Evolutionary conservation across 2,888 invertebrate species (phyloP), one percentile per base, ranked within the genome.

Genomic region (Mamestra brassicae): DNA sequence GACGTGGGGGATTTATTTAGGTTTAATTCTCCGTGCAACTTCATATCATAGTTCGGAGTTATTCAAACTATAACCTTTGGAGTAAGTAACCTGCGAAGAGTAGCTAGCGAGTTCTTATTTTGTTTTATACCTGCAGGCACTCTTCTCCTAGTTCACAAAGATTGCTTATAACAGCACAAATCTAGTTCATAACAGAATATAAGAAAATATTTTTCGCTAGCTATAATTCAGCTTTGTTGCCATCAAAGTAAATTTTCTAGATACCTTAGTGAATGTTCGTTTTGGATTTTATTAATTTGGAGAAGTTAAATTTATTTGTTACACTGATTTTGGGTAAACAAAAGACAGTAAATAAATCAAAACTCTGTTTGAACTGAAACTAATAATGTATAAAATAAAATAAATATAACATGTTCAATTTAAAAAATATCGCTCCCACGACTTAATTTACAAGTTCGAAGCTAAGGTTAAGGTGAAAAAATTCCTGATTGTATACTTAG

Each of bases 101-200:
- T 71, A 75, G 60, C 68, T 64, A 47, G 34, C 36, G 61, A 74
- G 57, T 71, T 84, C 70, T 54, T 76, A 64, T 78, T 85, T 69
- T 84, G 71, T 85, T 84, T 78, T 74, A 71, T 78, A 87, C 63
- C 76, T 76, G 52, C 65, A 72, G 64, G 78, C 76, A 63, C 58
- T 84, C 50, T 60, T 36, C 72, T 76, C 60, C 52, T 65, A 80
- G 66, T 64, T 64, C 52, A 68, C 2, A 60, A 70, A 66, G 34
- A 66, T 73, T 71, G 62, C 63, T 68, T 58, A 7, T 50, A 68
- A 54, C 36, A 45, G 11, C 36, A 72, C 17, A 52, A 64, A 81
- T 66, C 52, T 42, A 61, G 52, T 76, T 68, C 64, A 45, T 61
- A 67, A 52, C 6, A 67, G 52, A 72, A 71, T 62, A 11, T 10